Conservation (phyloP, 2,888 invertebrate genomes). For the Spisula subtruncata region DNA sequence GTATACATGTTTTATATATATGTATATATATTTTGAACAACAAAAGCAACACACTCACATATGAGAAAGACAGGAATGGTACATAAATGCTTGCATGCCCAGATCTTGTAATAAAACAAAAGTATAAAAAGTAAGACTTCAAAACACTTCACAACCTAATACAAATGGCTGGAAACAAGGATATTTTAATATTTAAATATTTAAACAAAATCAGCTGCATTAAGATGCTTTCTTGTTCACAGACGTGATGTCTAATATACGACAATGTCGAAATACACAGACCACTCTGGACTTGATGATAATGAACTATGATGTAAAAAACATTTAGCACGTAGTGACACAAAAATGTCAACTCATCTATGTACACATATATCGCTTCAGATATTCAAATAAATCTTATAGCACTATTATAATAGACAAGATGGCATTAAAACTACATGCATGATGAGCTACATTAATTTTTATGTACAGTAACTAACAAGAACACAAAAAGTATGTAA, state of each 20-base stretch:
- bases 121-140: not conserved
- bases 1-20: too few relatives aligned
- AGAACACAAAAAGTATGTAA: slow-evolving; percentile 5
- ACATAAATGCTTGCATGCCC: not conserved
- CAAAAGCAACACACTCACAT: not conserved
- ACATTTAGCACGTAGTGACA: not conserved
- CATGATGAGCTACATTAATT: not conserved
- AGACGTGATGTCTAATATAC: not conserved
- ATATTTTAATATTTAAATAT: not conserved
- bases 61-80: not conserved
- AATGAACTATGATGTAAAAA: not conserved
- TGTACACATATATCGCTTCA: not conserved
- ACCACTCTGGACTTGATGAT: not conserved
- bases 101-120: not conserved
- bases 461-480: not conserved
- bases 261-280: not conserved
- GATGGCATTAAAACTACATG: not conserved
- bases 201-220: slow-evolving; percentile 1
- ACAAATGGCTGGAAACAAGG: slow-evolving; percentile 6
- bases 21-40: not conserved
- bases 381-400: not conserved
- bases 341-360: not conserved
- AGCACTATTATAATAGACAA: not conserved
- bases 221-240: not conserved
- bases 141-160: slow-evolving; percentile 7